Conservation (phyloP, 2,113 vertebrate species). For the Petroica traversi region DNA sequence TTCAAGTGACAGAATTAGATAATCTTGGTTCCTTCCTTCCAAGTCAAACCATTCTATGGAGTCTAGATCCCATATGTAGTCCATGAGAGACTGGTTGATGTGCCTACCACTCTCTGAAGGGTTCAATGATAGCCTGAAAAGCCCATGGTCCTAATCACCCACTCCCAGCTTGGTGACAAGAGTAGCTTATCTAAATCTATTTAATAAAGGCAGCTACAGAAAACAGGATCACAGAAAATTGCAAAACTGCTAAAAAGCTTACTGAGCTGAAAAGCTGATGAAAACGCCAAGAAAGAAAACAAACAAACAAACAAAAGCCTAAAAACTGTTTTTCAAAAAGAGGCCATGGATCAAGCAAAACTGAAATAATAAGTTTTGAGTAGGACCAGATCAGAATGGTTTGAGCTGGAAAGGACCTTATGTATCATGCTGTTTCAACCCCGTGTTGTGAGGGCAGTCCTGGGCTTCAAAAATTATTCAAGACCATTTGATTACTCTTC, state of each 20-base stretch:
- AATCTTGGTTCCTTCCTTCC: background rate
- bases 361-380: background rate
- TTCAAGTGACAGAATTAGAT: background rate
- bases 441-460: background rate
- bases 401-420: background rate
- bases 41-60: background rate
- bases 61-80: accelerated
- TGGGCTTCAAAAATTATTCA: background rate
- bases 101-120: background rate
- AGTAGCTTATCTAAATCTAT: background rate
- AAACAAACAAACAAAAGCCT: background rate
- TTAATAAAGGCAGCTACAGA: background rate
- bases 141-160: background rate
- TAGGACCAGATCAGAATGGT: background rate
- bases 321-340: background rate
- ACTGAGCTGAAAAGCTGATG: background rate
- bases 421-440: background rate
- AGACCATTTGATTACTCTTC: background rate
- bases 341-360: background rate
- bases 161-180: accelerated
- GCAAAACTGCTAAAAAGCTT: background rate
- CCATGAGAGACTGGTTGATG: background rate
- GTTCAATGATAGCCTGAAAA: background rate
- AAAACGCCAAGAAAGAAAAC: background rate
- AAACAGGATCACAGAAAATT: background rate